phyloP scores from a whole-genome alignment of 2,113 vertebrate species.

The Petaurus breviceps region DNA sequence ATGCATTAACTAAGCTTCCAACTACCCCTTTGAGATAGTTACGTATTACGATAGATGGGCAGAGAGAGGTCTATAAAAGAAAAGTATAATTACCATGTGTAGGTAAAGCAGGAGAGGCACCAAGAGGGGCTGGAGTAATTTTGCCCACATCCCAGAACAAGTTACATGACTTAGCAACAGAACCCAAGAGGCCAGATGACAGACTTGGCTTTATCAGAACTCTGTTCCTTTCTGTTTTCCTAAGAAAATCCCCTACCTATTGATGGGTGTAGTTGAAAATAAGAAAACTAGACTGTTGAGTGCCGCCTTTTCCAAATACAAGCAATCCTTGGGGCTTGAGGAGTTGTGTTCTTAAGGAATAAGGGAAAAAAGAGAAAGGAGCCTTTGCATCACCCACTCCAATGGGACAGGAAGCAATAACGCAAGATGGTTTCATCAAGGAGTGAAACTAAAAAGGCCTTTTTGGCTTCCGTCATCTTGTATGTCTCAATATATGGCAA shows the following conservation, averaged over 20 bases:
- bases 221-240: constrained; percentile 31
- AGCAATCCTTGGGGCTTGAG: background rate
- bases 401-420: background rate
- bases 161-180: background rate
- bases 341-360: constrained; percentile 28
- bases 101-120: background rate
- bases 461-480: background rate
- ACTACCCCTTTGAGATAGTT: constrained; percentile 43
- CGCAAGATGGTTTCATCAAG: background rate
- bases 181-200: constrained; percentile 20
- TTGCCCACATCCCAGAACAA: background rate
- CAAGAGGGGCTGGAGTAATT: constrained; percentile 33
- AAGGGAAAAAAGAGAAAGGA: background rate
- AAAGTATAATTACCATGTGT: constrained; percentile 49
- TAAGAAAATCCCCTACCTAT: background rate
- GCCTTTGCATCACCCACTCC: background rate
- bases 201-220: background rate
- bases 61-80: constrained; percentile 16
- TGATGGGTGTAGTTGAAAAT: constrained; percentile 28
- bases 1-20: constrained; percentile 48
- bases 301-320: background rate
- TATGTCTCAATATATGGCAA: constrained; percentile 21
- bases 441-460: background rate
- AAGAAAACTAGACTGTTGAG: constrained; percentile 2
- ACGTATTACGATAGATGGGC: constrained; percentile 33